phyloP scores from a whole-genome alignment of 2,888 invertebrate species.

The Agrochola lychnidis region DNA sequence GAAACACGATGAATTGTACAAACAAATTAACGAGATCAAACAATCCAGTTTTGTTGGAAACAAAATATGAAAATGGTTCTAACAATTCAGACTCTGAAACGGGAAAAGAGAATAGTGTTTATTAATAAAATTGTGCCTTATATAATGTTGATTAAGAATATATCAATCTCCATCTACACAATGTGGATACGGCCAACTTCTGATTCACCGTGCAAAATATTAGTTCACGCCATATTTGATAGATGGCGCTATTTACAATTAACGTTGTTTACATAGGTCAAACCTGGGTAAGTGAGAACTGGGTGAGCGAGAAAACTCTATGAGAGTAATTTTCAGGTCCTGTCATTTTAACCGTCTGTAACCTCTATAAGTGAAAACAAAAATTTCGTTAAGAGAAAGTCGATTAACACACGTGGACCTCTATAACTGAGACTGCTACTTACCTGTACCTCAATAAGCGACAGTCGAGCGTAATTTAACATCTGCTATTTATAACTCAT shows the following conservation, averaged over 20 bases:
- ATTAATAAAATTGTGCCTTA: background rate
- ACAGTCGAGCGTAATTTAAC: too few relatives aligned
- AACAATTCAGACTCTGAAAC: slow-evolving; percentile 19
- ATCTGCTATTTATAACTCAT: too few relatives aligned
- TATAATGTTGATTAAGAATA: background rate
- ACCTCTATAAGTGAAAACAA: too few relatives aligned
- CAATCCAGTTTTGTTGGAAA: slow-evolving; percentile 23
- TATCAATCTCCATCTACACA: background rate
- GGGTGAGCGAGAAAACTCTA: too few relatives aligned
- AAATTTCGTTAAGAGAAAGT: too few relatives aligned
- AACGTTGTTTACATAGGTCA: too few relatives aligned
- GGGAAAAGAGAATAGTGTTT: background rate
- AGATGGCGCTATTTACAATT: slow-evolving; percentile 23
- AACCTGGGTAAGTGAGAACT: too few relatives aligned
- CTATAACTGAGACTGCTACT: too few relatives aligned
- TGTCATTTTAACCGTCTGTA: too few relatives aligned
- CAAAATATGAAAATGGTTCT: slow-evolving; percentile 32
- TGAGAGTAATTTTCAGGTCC: too few relatives aligned
- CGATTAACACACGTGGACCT: too few relatives aligned
- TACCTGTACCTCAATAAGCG: too few relatives aligned
- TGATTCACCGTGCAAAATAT: background rate
- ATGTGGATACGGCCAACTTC: background rate
- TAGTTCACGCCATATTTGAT: slow-evolving; percentile 3
- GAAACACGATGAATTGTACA: slow-evolving; percentile 10
- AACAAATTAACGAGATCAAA: slow-evolving; percentile 31